Base-by-base conservation (phyloP, 2,888 invertebrate genomes). In the Steinernema carpocapsae region DNA sequence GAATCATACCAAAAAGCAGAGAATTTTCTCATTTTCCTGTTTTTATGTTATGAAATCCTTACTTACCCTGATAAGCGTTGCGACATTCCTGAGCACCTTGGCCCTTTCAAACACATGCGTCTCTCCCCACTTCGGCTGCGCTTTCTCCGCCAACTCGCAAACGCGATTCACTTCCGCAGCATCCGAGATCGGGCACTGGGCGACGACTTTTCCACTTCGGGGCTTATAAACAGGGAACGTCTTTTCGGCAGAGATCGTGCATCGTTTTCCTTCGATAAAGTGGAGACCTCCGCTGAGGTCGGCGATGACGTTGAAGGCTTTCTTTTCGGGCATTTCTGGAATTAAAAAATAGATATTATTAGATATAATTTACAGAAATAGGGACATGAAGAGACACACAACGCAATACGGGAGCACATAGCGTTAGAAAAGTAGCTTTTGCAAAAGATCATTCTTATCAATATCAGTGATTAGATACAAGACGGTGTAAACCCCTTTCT, bases 41-140 rank as follows among this genome's bases (percentile, higher is more conserved):
- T n/a, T n/a, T n/a, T n/a, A n/a, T n/a, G n/a, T n/a, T n/a, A n/a
- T n/a, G n/a, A n/a, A n/a, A n/a, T n/a, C n/a, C n/a, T n/a, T n/a
- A n/a, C 37, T 22, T 52, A 83, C 83, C 43, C 83, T 71, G 12
- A 85, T 82, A 19, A 86, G 72, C 10, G 82, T 80, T 10, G 85
- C 85, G 1, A 81, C 83, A 43, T 78, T 77, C 7, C 77, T 71
- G 12, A 85, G 78, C n/a, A 86, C 72, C 73, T 81, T 80, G 73
- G 83, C 83, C 19, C 85, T 70, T 32, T 85, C 84, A 43, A 84
- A 71, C 14, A 82, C 80, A 17, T 81, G 76, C 72, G 77, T 29
- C n/a, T 74, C 45, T 14, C 74, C 76, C 80, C 80, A 80, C n/a
- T 42, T 59, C n/a, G 70, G 76, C 46, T 82, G 80, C 12, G 81